A percentile compares a stretch with the other conserved stretches of the same genome.
Evolutionary conservation across 2,113 vertebrate species (phyloP).

Genomic region (Cervus canadensis): DNA sequence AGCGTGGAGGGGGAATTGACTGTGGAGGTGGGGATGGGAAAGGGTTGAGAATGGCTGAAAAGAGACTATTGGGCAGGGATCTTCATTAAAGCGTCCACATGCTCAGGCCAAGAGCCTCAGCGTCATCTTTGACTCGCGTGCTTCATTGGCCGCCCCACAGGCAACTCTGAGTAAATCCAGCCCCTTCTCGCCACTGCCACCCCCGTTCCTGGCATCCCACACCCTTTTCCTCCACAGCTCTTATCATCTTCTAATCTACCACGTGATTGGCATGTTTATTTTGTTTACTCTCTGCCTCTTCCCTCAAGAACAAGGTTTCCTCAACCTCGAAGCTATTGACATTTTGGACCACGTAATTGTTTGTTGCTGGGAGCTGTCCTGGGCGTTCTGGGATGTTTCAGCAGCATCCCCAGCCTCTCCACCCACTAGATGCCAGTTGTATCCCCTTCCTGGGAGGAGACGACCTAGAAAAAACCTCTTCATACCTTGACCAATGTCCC

Average conservation of each 20-base stretch:
- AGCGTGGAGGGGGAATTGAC: not conserved
- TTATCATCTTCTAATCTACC: not conserved
- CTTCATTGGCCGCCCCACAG: not conserved
- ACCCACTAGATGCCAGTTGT: not conserved
- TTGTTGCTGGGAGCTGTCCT: not conserved
- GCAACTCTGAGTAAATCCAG: too few species aligned
- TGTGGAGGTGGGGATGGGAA: not conserved
- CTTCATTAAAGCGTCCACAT: not conserved
- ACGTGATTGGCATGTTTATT: not conserved
- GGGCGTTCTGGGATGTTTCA: not conserved
- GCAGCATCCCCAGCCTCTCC: not conserved
- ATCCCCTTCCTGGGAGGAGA: not conserved
- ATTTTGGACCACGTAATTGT: not conserved
- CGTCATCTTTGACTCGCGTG: rapidly evolving
- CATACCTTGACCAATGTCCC: not conserved
- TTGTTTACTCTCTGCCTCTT: not conserved
- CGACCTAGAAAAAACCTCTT: not conserved
- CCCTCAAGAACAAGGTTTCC: not conserved
- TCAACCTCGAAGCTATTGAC: rapidly evolving
- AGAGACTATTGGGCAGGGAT: not conserved
- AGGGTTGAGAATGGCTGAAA: not conserved
- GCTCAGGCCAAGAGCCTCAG: not conserved
- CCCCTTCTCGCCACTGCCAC: not conserved
- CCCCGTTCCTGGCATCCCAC: not conserved
- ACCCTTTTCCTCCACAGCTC: not conserved